A percentile compares a stretch with the other conserved stretches of the same genome.
Evolutionary conservation across 2,888 invertebrate species (phyloP).

Genomic region (Dysmachus trigonus): DNA sequence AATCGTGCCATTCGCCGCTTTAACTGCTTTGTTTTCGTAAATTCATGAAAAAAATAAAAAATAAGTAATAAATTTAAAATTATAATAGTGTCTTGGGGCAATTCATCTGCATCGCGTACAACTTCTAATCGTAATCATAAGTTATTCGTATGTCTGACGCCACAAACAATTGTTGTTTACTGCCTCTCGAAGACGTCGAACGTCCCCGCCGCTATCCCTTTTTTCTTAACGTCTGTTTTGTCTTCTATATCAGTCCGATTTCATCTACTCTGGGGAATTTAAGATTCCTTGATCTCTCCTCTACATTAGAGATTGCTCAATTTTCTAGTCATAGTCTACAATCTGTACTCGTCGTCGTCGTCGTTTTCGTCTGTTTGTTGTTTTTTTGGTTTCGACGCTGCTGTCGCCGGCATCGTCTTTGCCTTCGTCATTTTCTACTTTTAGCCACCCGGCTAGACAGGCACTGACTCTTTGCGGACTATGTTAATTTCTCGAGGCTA

Average conservation of each 20-base stretch:
- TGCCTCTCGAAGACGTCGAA: neutral
- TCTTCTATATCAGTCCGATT: neutral
- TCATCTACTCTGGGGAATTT: neutral
- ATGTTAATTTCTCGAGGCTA: neutral
- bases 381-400: conserved; percentile 5
- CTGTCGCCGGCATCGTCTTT: conserved; percentile 29
- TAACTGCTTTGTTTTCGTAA: neutral
- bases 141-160: neutral
- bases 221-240: neutral
- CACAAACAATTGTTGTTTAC: conserved; percentile 19
- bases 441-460: conserved; percentile 19
- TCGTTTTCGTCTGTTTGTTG: neutral
- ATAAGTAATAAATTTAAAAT: conserved; percentile 1
- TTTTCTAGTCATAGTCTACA: neutral
- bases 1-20: neutral
- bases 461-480: conserved; percentile 17
- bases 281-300: conserved; percentile 10
- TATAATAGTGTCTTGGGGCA: neutral
- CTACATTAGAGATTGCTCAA: conserved; percentile 10
- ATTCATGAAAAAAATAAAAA: conserved; percentile 6
- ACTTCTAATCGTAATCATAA: conserved; percentile 16
- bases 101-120: neutral
- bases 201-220: neutral
- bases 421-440: conserved; percentile 31
- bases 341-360: neutral